Evolutionary conservation across 2,888 invertebrate genomes (phyloP).

Genomic region (Meliscaeva auricollis): DNA sequence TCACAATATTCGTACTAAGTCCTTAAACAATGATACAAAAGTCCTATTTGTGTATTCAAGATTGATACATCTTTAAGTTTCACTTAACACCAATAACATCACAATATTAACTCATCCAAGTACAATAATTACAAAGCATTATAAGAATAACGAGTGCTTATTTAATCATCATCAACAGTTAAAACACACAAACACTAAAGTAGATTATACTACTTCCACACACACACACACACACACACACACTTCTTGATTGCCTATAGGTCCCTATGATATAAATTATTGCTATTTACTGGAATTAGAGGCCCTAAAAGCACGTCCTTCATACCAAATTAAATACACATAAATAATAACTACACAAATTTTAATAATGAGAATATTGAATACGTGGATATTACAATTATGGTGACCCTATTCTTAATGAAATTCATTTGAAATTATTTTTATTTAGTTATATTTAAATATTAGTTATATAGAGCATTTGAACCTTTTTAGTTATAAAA

Average conservation of each 20-base stretch:
- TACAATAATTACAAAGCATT: slow-evolving; percentile 59
- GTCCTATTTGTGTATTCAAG: slow-evolving; percentile 50
- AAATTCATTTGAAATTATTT: background rate
- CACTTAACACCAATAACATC: slow-evolving; percentile 46
- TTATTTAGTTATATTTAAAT: no score
- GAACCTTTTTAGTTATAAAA: no score
- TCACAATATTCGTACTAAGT: background rate
- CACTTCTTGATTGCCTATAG: slow-evolving; percentile 33
- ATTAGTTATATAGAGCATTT: no score
- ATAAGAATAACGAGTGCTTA: slow-evolving; percentile 15
- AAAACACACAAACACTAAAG: no score
- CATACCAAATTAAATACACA: slow-evolving; percentile 17
- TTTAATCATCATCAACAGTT: slow-evolving; percentile 41
- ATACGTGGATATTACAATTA: slow-evolving; percentile 56
- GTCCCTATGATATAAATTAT: slow-evolving; percentile 65
- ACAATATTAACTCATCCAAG: slow-evolving; percentile 55
- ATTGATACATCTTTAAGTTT: slow-evolving; percentile 35
- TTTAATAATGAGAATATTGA: slow-evolving; percentile 75
- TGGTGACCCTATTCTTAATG: background rate
- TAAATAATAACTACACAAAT: slow-evolving; percentile 61
- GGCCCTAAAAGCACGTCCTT: slow-evolving; percentile 4
- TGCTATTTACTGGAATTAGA: slow-evolving; percentile 35
- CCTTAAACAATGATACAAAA: slow-evolving; percentile 23
- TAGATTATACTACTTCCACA: background rate
- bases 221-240: background rate